Evolutionary conservation across 1,140 invertebrate genomes (phyloP).

Genomic region (Lineus longissimus): DNA sequence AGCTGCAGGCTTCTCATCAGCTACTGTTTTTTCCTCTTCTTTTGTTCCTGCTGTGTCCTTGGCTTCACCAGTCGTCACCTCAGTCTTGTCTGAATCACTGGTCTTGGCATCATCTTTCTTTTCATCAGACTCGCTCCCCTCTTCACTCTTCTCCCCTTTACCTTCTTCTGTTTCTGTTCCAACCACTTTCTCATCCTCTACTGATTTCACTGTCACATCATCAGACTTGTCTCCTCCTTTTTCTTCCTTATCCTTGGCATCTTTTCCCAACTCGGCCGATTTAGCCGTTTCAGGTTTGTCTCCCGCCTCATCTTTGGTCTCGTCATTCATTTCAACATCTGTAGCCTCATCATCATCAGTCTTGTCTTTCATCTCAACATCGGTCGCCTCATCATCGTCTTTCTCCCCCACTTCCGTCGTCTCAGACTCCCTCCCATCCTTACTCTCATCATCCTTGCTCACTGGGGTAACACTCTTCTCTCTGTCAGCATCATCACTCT

Average conservation of each 20-base stretch:
- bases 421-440: constrained; percentile 17
- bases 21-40: not conserved
- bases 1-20: constrained; percentile 31
- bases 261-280: not conserved
- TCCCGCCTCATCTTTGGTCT: not conserved
- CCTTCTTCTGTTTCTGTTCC: constrained; percentile 13
- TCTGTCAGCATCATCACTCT: not conserved
- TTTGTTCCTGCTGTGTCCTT: constrained; percentile 7
- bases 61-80: constrained; percentile 33
- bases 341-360: not conserved
- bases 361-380: not conserved
- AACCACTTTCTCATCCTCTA: constrained; percentile 34
- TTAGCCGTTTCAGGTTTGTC: no score
- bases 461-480: not conserved
- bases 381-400: constrained; percentile 16
- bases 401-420: constrained; percentile 25
- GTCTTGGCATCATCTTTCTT: constrained; percentile 21
- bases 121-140: constrained; percentile 67
- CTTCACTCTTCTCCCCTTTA: constrained; percentile 14
- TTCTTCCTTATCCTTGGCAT: constrained; percentile 25
- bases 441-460: constrained; percentile 9
- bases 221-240: constrained; percentile 44
- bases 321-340: not conserved
- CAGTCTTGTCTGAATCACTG: constrained; percentile 32
- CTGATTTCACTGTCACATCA: constrained; percentile 26